These are phyloP conservation scores for Xanthia icteritia DNA, from an alignment of 2,888 invertebrate species.

Conservation along the genomic window DNA sequence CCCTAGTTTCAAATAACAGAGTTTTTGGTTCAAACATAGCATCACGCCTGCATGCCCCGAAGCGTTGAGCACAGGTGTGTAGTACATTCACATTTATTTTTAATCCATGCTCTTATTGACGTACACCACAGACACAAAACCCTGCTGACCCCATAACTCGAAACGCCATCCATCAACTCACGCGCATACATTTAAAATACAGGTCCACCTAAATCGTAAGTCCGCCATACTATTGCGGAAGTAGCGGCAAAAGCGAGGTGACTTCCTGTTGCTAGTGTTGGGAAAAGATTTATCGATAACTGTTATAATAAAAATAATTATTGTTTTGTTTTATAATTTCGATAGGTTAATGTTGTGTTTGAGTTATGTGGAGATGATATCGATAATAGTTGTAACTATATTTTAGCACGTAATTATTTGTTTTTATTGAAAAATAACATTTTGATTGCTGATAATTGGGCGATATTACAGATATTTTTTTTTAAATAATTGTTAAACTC, in stretches of 20 bases:
- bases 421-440: background rate
- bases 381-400: background rate
- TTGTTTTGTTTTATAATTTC: constrained; percentile 5
- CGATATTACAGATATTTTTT: background rate
- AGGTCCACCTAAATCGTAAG: constrained; percentile 44
- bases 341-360: constrained; percentile 14
- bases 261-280: constrained; percentile 55
- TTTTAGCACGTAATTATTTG: background rate
- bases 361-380: background rate
- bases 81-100: too few species aligned
- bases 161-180: constrained; percentile 35
- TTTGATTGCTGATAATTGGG: background rate
- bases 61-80: background rate
- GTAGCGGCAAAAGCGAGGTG: constrained; percentile 41
- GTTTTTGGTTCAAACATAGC: background rate
- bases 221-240: constrained; percentile 49
- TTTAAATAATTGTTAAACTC: background rate
- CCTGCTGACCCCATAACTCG: constrained; percentile 14
- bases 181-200: constrained; percentile 44
- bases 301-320: constrained; percentile 1
- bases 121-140: background rate
- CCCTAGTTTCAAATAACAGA: too few species aligned
- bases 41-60: background rate
- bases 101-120: background rate
- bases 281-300: constrained; percentile 52